A percentile compares a stretch with the other conserved stretches of the same genome.
Conservation (phyloP, 2,113 vertebrate species). For the Stigmatopora argus region DNA sequence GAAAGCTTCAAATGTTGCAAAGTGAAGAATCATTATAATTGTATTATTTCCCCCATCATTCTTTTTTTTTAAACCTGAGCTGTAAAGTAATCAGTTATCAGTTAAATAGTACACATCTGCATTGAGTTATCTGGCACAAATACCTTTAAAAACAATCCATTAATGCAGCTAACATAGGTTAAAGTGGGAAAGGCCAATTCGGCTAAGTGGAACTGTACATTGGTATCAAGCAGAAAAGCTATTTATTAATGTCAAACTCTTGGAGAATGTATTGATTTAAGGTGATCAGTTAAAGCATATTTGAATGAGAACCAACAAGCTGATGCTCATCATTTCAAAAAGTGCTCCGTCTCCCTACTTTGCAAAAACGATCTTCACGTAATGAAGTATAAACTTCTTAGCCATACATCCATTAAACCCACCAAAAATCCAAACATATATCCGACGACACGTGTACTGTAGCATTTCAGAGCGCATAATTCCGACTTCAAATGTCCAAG, state of each 20-base stretch:
- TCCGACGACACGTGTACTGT: constrained; percentile 29
- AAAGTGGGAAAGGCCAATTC: not conserved
- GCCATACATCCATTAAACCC: constrained; percentile 33
- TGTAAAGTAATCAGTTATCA: not conserved
- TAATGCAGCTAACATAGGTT: not conserved
- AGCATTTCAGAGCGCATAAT: constrained; percentile 41
- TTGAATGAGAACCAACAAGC: constrained; percentile 35
- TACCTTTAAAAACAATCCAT: not conserved
- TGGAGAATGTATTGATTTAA: not conserved
- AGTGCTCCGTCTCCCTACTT: constrained; percentile 56
- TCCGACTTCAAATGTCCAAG: constrained; percentile 33
- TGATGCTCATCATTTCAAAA: constrained; percentile 58
- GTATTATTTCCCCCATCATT: no score
- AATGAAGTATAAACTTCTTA: constrained; percentile 29
- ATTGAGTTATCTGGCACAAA: not conserved
- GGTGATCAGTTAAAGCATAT: constrained; percentile 30
- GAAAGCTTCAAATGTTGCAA: constrained; percentile 4
- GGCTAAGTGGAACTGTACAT: not conserved
- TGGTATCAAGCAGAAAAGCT: not conserved
- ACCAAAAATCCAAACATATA: constrained; percentile 26
- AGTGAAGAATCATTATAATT: not conserved
- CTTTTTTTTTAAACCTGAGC: no score
- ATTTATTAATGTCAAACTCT: not conserved
- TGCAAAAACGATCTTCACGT: constrained; percentile 34
- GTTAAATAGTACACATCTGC: not conserved